A percentile compares a stretch with the other conserved stretches of the same genome.
phyloP scores from a whole-genome alignment of 2,797 vertebrate species.

The Neosilurus hyrtlii region DNA sequence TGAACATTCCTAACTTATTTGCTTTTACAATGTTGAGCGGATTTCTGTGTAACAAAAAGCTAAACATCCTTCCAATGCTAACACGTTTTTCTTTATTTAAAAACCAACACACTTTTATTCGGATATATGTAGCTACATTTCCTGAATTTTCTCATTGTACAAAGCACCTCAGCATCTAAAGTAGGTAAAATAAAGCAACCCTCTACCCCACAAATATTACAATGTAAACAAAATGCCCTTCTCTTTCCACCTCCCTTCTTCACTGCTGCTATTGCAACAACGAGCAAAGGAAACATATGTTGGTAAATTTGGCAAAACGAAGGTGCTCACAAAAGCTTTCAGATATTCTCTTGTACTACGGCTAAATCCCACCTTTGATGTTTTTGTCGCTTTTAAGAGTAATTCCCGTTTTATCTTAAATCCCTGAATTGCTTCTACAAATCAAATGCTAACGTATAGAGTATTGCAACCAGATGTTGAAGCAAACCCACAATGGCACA shows the following conservation, averaged over 20 bases:
- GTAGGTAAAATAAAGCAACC: background rate
- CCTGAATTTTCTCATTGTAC: too few species aligned
- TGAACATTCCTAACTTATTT: too few species aligned
- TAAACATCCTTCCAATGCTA: background rate
- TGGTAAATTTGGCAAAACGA: background rate
- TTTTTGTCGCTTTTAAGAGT: background rate
- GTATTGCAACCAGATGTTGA: constrained; percentile 28
- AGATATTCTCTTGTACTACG: background rate
- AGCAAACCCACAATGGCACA: background rate
- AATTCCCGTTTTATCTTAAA: background rate
- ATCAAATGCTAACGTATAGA: background rate
- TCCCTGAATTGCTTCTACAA: background rate
- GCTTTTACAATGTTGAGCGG: background rate
- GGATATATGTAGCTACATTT: background rate
- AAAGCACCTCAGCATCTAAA: background rate
- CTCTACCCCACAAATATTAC: too few species aligned
- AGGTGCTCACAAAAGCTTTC: background rate
- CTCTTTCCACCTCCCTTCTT: background rate
- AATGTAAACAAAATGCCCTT: background rate
- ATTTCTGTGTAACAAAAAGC: constrained; percentile 17
- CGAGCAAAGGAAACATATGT: background rate
- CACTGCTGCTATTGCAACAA: background rate
- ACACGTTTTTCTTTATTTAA: background rate
- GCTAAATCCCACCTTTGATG: background rate
- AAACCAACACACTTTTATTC: background rate